Conservation (phyloP, 2,888 invertebrate species). For the Drosophila hamatofila region DNA sequence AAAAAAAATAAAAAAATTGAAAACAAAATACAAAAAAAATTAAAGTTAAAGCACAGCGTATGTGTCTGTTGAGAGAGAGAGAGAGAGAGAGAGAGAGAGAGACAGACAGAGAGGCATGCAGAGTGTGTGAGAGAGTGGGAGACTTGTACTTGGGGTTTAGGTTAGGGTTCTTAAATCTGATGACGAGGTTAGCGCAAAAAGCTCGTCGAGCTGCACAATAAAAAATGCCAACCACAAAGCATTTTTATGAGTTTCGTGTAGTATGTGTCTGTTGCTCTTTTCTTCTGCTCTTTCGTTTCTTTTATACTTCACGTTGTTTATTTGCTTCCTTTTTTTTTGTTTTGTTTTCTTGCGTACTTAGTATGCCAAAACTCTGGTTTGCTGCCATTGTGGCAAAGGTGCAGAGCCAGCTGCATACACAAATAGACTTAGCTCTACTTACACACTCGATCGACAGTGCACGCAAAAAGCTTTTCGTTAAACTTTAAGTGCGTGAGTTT, state of each 20-base stretch:
- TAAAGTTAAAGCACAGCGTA: slow-evolving; percentile 34
- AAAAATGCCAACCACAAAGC: slow-evolving; percentile 76
- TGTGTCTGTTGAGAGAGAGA: slow-evolving; percentile 25
- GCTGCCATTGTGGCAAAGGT: not conserved
- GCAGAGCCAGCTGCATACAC: not conserved
- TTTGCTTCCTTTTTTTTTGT: not conserved
- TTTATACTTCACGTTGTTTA: not conserved
- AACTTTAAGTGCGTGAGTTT: too few relatives aligned
- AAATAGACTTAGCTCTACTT: not conserved
- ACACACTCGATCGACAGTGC: not conserved
- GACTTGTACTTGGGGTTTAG: not conserved
- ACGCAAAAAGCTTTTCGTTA: not conserved
- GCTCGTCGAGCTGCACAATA: slow-evolving; percentile 50
- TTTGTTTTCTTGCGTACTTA: slow-evolving; percentile 44
- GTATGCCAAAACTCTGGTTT: slow-evolving; percentile 33
- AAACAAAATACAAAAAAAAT: slow-evolving; percentile 8
- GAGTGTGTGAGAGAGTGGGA: not conserved
- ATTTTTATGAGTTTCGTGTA: slow-evolving; percentile 73
- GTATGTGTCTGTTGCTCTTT: slow-evolving; percentile 44
- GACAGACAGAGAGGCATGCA: not conserved
- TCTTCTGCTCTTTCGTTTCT: slow-evolving; percentile 12
- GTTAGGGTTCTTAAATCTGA: slow-evolving; percentile 22
- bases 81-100: not conserved
- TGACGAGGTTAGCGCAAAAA: slow-evolving; percentile 47
- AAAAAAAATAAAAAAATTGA: not conserved